phyloP scores from a whole-genome alignment of 2,888 invertebrate species.

The Monoplex corrugatus region DNA sequence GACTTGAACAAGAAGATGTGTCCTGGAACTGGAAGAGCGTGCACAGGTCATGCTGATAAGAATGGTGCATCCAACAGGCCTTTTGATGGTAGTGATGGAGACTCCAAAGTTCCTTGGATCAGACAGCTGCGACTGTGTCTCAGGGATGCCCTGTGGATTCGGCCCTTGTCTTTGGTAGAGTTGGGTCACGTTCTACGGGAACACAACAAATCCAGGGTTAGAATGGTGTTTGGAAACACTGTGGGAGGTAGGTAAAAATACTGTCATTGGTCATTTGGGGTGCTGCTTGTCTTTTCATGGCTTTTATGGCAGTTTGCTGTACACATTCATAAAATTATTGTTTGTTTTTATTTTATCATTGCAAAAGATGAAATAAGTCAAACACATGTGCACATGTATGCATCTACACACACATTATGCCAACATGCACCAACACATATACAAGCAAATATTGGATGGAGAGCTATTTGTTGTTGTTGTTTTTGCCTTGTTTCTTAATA shows the following conservation, averaged over 20 bases:
- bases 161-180: slow-evolving; percentile 47
- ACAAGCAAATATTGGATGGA: too few relatives aligned
- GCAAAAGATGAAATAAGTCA: too few relatives aligned
- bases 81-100: neutral
- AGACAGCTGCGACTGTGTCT: slow-evolving; percentile 4
- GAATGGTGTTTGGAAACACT: slow-evolving; percentile 51
- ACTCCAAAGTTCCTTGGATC: neutral
- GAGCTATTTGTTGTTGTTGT: too few relatives aligned
- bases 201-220: slow-evolving; percentile 33
- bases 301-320: too few relatives aligned
- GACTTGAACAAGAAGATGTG: slow-evolving; percentile 57
- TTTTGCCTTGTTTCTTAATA: too few relatives aligned
- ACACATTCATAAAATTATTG: too few relatives aligned
- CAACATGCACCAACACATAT: too few relatives aligned
- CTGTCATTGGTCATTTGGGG: too few relatives aligned
- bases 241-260: slow-evolving; percentile 48
- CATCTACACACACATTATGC: too few relatives aligned
- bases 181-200: slow-evolving; percentile 35
- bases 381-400: too few relatives aligned
- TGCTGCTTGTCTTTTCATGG: too few relatives aligned
- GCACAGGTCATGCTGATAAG: slow-evolving; percentile 16
- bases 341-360: too few relatives aligned
- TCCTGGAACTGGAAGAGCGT: slow-evolving; percentile 49
- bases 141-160: slow-evolving; percentile 31
- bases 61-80: slow-evolving; percentile 14